Percentiles rank a stretch among this genome's conserved stretches.
These are phyloP conservation scores for Luperina nickerlii DNA, from an alignment of 2,888 invertebrate genomes.

Conservation along the genomic window DNA sequence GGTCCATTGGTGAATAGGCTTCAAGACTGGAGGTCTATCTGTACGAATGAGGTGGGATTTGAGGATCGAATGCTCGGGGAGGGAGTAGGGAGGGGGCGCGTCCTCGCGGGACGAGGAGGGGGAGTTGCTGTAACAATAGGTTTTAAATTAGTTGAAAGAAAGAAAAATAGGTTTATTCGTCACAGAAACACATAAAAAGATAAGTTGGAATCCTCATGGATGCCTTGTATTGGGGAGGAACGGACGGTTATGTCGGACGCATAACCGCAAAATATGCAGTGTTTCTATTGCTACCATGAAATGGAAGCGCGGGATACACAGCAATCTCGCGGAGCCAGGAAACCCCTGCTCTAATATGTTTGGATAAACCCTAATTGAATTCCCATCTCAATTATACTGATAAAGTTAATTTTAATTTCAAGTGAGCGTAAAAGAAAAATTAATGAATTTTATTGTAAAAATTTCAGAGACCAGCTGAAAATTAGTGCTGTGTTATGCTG, in stretches of 20 bases:
- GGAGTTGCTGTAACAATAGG: conserved; percentile 72
- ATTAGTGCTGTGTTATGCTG: background rate
- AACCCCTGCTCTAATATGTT: background rate
- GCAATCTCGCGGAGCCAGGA: background rate
- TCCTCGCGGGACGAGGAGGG: conserved; percentile 81
- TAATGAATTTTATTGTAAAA: background rate
- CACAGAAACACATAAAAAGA: background rate
- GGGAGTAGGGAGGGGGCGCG: conserved; percentile 83
- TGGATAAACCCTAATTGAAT: background rate
- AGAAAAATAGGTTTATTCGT: background rate
- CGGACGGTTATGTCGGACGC: background rate
- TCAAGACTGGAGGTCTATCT: conserved; percentile 72
- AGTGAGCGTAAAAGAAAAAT: background rate
- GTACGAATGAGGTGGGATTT: conserved; percentile 85
- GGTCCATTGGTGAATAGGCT: conserved; percentile 86
- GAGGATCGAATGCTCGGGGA: conserved; percentile 85
- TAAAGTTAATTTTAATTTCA: too few species aligned
- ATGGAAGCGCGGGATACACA: background rate
- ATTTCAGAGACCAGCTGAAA: background rate
- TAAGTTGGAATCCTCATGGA: background rate
- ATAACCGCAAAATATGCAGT: background rate
- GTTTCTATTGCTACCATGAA: background rate
- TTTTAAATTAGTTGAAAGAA: background rate
- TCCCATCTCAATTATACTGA: background rate
- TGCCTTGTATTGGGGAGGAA: background rate